phyloP scores from a whole-genome alignment of 2,888 invertebrate genomes.

The Maniola hyperantus region DNA sequence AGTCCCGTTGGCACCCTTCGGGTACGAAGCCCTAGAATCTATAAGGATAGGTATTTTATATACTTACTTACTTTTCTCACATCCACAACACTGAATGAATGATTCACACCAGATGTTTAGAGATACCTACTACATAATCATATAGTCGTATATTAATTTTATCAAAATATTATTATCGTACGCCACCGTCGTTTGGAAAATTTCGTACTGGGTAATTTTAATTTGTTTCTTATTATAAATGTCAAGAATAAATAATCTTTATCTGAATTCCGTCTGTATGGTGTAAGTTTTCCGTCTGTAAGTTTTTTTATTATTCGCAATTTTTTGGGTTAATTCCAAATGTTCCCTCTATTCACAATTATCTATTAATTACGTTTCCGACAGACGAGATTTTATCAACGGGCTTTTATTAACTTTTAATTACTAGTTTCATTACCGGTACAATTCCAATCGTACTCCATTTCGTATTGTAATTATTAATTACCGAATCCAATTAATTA shows the following conservation, averaged over 20 bases:
- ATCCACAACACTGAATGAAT: background rate
- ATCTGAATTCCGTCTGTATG: constrained; percentile 1
- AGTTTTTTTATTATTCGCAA: background rate
- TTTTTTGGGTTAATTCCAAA: background rate
- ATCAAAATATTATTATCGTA: constrained; percentile 16
- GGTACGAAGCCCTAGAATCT: too few relatives aligned
- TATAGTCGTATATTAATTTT: background rate
- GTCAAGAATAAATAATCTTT: background rate
- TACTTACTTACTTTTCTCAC: too few relatives aligned
- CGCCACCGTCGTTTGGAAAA: constrained; percentile 9
- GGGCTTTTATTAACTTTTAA: constrained; percentile 1
- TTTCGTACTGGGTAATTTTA: background rate
- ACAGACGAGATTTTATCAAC: background rate
- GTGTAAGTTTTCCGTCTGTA: too few relatives aligned
- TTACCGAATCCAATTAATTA: too few relatives aligned
- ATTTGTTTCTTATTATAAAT: background rate
- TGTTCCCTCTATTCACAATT: background rate
- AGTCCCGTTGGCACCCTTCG: too few relatives aligned
- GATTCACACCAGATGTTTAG: background rate
- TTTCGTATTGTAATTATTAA: background rate
- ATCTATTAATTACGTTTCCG: background rate
- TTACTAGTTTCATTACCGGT: background rate
- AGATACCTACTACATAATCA: background rate
- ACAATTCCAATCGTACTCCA: background rate
- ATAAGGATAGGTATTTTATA: too few relatives aligned